A percentile compares a stretch with the other conserved stretches of the same genome.
Evolutionary conservation across 2,888 invertebrate genomes (phyloP).

Genomic region (Cyaniris semiargus): DNA sequence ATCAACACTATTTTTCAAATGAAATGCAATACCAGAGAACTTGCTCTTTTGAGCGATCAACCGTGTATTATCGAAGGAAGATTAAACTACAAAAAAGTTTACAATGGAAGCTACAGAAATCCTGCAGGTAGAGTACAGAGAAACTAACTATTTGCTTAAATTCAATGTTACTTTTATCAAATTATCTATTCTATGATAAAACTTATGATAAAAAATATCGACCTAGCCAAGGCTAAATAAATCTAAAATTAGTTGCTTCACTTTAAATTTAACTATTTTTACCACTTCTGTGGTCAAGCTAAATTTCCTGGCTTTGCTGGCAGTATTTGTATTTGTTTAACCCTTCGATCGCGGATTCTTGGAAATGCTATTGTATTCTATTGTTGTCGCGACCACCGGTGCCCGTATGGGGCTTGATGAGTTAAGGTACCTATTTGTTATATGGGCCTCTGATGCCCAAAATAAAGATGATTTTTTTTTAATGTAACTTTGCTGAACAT

Average conservation of each 20-base stretch:
- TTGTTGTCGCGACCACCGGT: no score
- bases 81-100: slow-evolving; percentile 84
- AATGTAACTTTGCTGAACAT: neutral
- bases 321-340: no score
- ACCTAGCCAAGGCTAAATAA: neutral
- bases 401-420: no score
- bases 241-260: neutral
- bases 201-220: neutral
- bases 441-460: no score
- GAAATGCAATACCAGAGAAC: slow-evolving; percentile 87
- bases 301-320: neutral
- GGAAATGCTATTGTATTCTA: no score
- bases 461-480: no score
- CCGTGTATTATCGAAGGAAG: slow-evolving; percentile 85
- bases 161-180: neutral
- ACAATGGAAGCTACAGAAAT: slow-evolving; percentile 78
- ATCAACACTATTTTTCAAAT: slow-evolving; percentile 63
- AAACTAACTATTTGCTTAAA: neutral
- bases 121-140: slow-evolving; percentile 60
- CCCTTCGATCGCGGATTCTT: no score
- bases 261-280: neutral
- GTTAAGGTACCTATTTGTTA: no score
- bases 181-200: no score
- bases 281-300: neutral
- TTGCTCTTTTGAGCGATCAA: slow-evolving; percentile 82